Conservation (phyloP, 1,140 invertebrate genomes). For the Pinna nobilis region DNA sequence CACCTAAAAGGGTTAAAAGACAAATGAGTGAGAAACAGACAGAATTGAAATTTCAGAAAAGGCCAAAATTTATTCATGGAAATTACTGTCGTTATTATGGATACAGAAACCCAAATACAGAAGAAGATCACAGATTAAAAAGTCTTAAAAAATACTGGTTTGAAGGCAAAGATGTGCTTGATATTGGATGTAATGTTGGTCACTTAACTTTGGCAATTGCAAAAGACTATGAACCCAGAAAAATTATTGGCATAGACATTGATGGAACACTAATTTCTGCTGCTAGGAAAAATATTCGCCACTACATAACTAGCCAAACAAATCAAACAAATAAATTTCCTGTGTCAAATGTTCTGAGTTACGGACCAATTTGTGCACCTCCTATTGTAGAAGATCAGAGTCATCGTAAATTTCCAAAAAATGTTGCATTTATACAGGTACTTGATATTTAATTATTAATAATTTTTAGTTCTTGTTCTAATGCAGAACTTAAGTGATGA, state of each 20-base stretch:
- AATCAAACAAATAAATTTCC: constrained; percentile 77
- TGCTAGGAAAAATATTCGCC: constrained; percentile 87
- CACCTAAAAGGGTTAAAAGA: constrained; percentile 41
- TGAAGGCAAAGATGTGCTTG: constrained; percentile 91
- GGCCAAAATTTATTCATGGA: constrained; percentile 87
- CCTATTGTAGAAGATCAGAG: constrained; percentile 73
- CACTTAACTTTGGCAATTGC: constrained; percentile 90
- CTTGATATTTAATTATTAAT: background rate
- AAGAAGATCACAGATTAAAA: constrained; percentile 87
- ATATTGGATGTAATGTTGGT: constrained; percentile 98
- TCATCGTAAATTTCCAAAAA: constrained; percentile 84
- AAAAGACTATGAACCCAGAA: constrained; percentile 87
- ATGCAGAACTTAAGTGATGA: no score
- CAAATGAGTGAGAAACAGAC: constrained; percentile 37
- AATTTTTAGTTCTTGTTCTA: no score
- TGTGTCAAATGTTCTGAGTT: constrained; percentile 88
- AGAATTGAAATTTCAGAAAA: constrained; percentile 36
- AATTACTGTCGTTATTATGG: constrained; percentile 99
- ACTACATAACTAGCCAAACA: constrained; percentile 80
- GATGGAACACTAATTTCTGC: constrained; percentile 90
- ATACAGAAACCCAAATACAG: constrained; percentile 88
- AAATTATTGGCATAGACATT: constrained; percentile 96
- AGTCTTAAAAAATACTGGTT: constrained; percentile 91
- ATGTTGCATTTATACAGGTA: constrained; percentile 89
- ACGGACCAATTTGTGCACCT: constrained; percentile 85